These are phyloP conservation scores for Urechis unicinctus DNA, from an alignment of 2,888 invertebrate genomes.

Conservation along the genomic window DNA sequence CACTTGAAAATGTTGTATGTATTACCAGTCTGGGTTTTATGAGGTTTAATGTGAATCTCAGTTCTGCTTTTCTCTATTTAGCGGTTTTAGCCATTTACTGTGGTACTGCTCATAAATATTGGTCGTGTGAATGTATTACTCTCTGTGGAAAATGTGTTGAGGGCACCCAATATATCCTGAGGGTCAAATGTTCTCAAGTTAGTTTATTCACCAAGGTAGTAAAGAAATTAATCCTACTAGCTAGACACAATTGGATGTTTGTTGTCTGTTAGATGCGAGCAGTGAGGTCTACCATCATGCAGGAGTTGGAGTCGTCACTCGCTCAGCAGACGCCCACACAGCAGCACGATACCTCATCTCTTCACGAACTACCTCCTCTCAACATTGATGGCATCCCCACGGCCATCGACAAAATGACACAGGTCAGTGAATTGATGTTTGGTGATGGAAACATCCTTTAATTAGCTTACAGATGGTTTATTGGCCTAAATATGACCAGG, in stretches of 20 bases:
- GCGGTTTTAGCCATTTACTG: too few species aligned
- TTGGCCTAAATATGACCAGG: not conserved
- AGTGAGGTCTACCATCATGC: constrained; percentile 84
- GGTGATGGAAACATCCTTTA: not conserved
- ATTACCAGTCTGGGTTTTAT: not conserved
- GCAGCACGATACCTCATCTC: constrained; percentile 75
- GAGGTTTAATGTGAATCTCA: not conserved
- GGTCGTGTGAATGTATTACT: too few species aligned
- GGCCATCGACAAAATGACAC: constrained; percentile 96
- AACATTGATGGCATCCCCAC: constrained; percentile 97
- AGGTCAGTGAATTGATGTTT: constrained; percentile 50
- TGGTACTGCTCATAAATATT: too few species aligned
- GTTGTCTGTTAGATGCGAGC: constrained; percentile 61
- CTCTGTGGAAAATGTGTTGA: too few species aligned
- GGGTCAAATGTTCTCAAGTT: too few species aligned
- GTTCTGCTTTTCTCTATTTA: too few species aligned
- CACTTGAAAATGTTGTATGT: constrained; percentile 82
- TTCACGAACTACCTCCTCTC: constrained; percentile 91
- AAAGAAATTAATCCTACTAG: too few species aligned
- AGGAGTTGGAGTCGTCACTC: constrained; percentile 85
- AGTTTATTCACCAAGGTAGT: too few species aligned
- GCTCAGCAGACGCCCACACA: constrained; percentile 77
- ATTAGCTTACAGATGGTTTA: not conserved
- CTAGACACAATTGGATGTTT: too few species aligned
- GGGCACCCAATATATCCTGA: too few species aligned